These are phyloP conservation scores for Drosophila lacertosa DNA, from an alignment of 1,140 invertebrate genomes.

Conservation along the genomic window DNA sequence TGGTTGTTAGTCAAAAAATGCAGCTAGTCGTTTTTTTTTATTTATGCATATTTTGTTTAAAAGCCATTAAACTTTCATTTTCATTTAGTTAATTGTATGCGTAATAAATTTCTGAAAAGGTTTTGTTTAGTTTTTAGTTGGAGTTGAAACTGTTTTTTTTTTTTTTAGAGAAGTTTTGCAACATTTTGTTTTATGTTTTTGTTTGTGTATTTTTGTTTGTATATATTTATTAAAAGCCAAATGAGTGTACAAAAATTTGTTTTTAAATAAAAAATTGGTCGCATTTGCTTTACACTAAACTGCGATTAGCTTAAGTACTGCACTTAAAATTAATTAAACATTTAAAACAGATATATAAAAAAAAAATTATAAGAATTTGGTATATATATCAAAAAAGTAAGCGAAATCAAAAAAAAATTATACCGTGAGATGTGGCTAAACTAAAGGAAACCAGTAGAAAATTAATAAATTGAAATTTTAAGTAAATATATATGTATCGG, in stretches of 20 bases:
- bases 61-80: slow-evolving; percentile 16
- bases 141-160: slow-evolving; percentile 6
- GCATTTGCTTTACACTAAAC: neutral
- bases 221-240: slow-evolving; percentile 12
- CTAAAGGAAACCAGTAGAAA: slow-evolving; percentile 1
- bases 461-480: slow-evolving; percentile 4
- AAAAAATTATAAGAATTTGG: slow-evolving; percentile 3
- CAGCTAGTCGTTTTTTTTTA: slow-evolving; percentile 35
- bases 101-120: slow-evolving; percentile 37
- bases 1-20: slow-evolving; percentile 39
- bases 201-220: neutral
- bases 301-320: slow-evolving; percentile 44
- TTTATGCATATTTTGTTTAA: slow-evolving; percentile 36
- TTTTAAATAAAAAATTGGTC: slow-evolving; percentile 9
- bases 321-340: slow-evolving; percentile 55
- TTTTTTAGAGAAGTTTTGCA: slow-evolving; percentile 4
- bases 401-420: slow-evolving; percentile 3
- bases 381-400: slow-evolving; percentile 3
- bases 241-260: slow-evolving; percentile 8
- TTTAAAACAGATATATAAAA: slow-evolving; percentile 42
- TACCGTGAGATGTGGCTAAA: slow-evolving; percentile 3
- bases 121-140: neutral
- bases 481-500: no score
- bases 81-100: slow-evolving; percentile 19
- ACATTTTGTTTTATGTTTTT: neutral